A percentile compares a stretch with the other conserved stretches of the same genome.
These are phyloP conservation scores for Eonycteris spelaea DNA, from an alignment of 2,113 vertebrate genomes.

Conservation along the genomic window DNA sequence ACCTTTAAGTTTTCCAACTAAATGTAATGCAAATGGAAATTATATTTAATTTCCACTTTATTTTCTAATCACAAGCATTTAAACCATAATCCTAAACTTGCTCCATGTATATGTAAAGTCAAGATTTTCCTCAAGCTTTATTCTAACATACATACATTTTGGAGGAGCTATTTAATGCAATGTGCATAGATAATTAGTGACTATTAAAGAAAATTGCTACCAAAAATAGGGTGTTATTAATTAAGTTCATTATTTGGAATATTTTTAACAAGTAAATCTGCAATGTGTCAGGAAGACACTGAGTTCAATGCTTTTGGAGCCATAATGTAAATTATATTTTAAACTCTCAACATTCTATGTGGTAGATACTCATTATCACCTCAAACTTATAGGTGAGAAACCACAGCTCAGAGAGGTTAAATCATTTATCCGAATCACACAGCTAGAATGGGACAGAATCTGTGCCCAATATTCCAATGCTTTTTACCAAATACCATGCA, in stretches of 20 bases:
- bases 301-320: neutral
- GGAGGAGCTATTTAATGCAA: neutral
- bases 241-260: neutral
- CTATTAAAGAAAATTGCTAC: neutral
- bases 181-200: neutral
- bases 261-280: constrained; percentile 11
- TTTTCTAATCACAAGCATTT: constrained; percentile 9
- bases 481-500: neutral
- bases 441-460: neutral
- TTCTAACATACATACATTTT: neutral
- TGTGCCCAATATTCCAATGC: neutral
- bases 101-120: neutral
- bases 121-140: neutral
- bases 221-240: neutral
- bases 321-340: neutral
- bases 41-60: constrained; percentile 24
- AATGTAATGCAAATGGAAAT: neutral
- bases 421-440: neutral
- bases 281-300: neutral
- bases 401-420: constrained; percentile 15
- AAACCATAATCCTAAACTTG: neutral
- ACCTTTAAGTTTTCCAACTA: constrained; percentile 3
- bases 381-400: neutral
- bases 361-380: neutral
- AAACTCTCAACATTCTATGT: neutral